Percentiles rank a stretch among this genome's conserved stretches.
These are phyloP conservation scores for Platycheirus rosarum DNA, from an alignment of 2,888 invertebrate genomes.

Conservation along the genomic window DNA sequence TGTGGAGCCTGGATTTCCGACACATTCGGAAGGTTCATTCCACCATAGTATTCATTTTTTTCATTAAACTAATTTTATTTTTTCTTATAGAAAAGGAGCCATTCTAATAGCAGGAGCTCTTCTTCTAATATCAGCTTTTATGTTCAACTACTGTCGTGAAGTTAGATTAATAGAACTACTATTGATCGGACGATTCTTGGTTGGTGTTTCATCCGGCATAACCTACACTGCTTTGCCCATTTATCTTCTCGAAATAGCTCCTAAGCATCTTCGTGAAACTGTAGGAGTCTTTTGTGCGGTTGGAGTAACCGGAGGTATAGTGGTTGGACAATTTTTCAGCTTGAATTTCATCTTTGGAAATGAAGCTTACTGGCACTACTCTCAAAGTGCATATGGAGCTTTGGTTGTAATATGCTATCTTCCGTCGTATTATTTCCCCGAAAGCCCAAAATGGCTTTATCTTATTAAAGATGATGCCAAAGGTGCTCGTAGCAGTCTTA, in stretches of 20 bases:
- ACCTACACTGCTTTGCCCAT: constrained; percentile 93
- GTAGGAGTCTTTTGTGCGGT: constrained; percentile 90
- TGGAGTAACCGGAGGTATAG: constrained; percentile 79
- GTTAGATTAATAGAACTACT: constrained; percentile 90
- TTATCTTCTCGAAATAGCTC: constrained; percentile 94
- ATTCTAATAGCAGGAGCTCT: constrained; percentile 87
- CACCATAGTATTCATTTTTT: background rate
- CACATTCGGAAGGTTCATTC: constrained; percentile 85
- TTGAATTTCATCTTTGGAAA: constrained; percentile 83
- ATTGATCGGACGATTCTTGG: constrained; percentile 88
- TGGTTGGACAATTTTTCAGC: constrained; percentile 79
- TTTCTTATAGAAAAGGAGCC: constrained; percentile 83
- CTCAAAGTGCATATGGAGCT: constrained; percentile 88
- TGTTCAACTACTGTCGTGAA: constrained; percentile 87
- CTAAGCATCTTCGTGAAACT: constrained; percentile 88
- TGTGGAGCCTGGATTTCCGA: constrained; percentile 89
- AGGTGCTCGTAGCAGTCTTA: constrained; percentile 82
- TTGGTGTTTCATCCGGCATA: constrained; percentile 90
- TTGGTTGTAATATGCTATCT: constrained; percentile 86
- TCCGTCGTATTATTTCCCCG: constrained; percentile 88
- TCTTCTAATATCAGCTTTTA: constrained; percentile 86
- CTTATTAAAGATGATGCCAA: constrained; percentile 86
- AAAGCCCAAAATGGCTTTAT: constrained; percentile 93
- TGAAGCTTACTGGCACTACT: constrained; percentile 87
- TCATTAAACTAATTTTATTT: background rate